A percentile compares a stretch with the other conserved stretches of the same genome.
phyloP scores from a whole-genome alignment of 2,113 vertebrate species.

The Plecturocebus donacophilus region DNA sequence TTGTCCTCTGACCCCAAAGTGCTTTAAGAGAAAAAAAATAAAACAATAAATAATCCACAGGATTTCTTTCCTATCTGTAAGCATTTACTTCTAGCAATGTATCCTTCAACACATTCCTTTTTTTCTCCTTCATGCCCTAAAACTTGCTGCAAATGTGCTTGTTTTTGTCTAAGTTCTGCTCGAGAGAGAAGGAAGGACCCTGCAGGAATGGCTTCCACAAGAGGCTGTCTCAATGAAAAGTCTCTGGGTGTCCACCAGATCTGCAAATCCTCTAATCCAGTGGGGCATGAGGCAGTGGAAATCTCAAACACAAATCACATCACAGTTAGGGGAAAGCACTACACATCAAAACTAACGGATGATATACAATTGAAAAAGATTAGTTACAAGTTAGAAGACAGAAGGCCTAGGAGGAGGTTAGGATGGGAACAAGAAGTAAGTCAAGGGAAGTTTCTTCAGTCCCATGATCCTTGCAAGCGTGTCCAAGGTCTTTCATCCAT shows the following conservation, averaged over 20 bases:
- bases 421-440: neutral
- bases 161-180: neutral
- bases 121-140: neutral
- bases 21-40: neutral
- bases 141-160: neutral
- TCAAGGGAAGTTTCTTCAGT: neutral
- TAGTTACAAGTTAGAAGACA: neutral
- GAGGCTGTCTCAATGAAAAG: neutral
- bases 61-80: neutral
- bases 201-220: neutral
- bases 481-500: neutral
- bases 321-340: neutral
- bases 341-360: neutral
- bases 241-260: neutral
- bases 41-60: neutral
- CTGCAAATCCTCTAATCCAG: neutral
- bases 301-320: neutral
- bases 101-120: neutral
- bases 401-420: neutral
- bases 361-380: neutral
- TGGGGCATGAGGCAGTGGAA: neutral
- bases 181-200: neutral
- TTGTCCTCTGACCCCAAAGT: neutral
- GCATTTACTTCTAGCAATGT: neutral
- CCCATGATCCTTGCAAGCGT: neutral